Percentiles rank a stretch among this genome's conserved stretches.
phyloP scores from a whole-genome alignment of 2,797 vertebrate genomes.

The Phylloscopus collybita region DNA sequence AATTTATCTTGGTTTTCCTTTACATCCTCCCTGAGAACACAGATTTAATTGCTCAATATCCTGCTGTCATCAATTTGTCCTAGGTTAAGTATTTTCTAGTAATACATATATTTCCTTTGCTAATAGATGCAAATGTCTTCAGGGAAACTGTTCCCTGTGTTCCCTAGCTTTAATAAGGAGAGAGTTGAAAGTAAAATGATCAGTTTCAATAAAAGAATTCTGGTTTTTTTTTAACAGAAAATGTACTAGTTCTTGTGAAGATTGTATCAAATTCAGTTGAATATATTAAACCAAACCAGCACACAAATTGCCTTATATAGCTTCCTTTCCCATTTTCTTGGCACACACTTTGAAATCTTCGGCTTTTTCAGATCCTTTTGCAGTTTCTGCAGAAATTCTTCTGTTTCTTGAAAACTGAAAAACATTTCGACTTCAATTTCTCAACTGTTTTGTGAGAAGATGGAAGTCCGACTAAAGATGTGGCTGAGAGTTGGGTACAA shows the following conservation, averaged over 20 bases:
- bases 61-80: slow-evolving; percentile 30
- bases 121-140: slow-evolving; percentile 41
- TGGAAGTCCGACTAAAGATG: neutral
- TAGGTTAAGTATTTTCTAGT: slow-evolving; percentile 53
- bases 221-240: neutral
- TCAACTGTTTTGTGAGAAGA: neutral
- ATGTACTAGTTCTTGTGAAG: slow-evolving; percentile 6
- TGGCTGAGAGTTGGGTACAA: neutral
- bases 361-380: neutral
- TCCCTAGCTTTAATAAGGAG: slow-evolving; percentile 29
- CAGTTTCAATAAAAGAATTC: neutral
- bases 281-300: neutral
- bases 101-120: slow-evolving; percentile 33
- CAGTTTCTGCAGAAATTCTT: neutral
- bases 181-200: slow-evolving; percentile 38
- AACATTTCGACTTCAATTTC: neutral
- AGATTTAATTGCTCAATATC: slow-evolving; percentile 20
- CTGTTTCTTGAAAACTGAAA: neutral
- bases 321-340: neutral
- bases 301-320: neutral
- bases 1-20: neutral
- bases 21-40: neutral
- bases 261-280: neutral
- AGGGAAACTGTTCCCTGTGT: neutral
- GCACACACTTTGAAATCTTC: neutral